phyloP scores from a whole-genome alignment of 2,888 invertebrate genomes.

The Horisme vitalbata region DNA sequence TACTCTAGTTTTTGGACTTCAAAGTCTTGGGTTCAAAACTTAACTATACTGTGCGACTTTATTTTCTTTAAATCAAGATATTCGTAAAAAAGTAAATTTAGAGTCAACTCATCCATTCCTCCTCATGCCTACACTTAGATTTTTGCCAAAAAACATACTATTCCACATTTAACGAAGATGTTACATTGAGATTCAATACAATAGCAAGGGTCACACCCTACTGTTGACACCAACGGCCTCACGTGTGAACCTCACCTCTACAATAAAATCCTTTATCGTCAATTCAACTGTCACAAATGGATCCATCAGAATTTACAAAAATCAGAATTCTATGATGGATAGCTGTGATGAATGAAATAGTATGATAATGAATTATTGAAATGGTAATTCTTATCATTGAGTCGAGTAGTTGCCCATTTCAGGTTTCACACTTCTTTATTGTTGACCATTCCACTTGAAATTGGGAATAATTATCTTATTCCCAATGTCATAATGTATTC shows the following conservation, averaged over 20 bases:
- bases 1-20: no score
- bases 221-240: constrained; percentile 60
- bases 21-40: no score
- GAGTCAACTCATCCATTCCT: no score
- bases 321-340: constrained; percentile 73
- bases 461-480: constrained; percentile 7
- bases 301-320: constrained; percentile 55
- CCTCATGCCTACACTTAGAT: no score
- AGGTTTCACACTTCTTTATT: constrained; percentile 57
- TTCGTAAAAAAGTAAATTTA: no score
- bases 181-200: constrained; percentile 20
- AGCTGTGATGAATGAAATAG: constrained; percentile 62
- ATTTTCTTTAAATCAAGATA: no score
- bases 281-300: constrained; percentile 78
- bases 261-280: constrained; percentile 55
- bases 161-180: constrained; percentile 2
- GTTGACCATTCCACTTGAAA: constrained; percentile 27
- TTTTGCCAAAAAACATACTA: neutral
- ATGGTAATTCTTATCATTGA: constrained; percentile 73
- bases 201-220: constrained; percentile 39
- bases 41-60: no score
- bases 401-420: constrained; percentile 54
- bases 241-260: constrained; percentile 77
- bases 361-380: constrained; percentile 74
- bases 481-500: constrained; percentile 4